Conservation (phyloP, 2,888 invertebrate species). For the Caenorhabditis sinica region DNA sequence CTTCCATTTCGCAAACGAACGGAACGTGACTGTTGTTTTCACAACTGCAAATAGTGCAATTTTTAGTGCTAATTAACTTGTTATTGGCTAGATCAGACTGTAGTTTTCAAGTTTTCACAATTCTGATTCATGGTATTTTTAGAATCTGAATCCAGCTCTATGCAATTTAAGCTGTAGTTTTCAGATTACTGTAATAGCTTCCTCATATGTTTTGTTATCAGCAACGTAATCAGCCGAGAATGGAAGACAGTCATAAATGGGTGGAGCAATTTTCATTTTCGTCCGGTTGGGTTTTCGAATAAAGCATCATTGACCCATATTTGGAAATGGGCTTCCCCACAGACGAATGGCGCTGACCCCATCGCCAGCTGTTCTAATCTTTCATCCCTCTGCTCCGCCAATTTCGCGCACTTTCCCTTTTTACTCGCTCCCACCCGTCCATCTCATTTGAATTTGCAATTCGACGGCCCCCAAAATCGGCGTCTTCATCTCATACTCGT, state of each 20-base stretch:
- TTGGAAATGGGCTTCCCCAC: background rate
- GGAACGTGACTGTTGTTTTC: too few relatives aligned
- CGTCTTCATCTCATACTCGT: background rate
- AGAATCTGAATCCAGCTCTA: too few relatives aligned
- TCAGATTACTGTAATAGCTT: background rate
- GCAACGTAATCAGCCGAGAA: background rate
- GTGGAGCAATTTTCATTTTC: too few relatives aligned
- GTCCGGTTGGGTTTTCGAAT: background rate
- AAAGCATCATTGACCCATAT: background rate
- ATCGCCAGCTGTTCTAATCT: background rate
- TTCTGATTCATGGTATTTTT: background rate
- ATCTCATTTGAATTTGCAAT: constrained; percentile 44
- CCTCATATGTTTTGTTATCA: too few relatives aligned
- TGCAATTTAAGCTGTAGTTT: background rate
- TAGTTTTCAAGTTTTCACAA: background rate
- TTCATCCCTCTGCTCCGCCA: constrained; percentile 25
- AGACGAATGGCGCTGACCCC: background rate
- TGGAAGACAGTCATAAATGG: background rate
- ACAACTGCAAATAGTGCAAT: background rate
- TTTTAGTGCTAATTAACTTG: background rate
- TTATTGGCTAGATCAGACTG: background rate
- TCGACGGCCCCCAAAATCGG: constrained; percentile 20
- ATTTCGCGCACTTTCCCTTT: constrained; percentile 56
- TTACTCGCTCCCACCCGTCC: background rate
- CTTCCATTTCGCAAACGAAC: background rate